Evolutionary conservation across 2,797 vertebrate genomes (phyloP).

Genomic region (Esox masquinongy): DNA sequence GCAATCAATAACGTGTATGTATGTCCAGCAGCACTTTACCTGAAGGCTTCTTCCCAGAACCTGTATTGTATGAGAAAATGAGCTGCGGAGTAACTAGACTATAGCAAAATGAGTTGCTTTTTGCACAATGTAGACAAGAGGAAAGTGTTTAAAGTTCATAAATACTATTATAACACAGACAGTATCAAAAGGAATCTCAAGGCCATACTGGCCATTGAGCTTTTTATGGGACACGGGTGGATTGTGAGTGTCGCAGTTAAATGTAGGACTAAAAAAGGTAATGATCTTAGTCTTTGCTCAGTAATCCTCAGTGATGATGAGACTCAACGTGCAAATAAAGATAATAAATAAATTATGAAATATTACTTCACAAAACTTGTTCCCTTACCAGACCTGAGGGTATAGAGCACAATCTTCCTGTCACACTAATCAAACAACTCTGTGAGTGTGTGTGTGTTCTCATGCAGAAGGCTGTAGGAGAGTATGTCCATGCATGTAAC

Average conservation of each 20-base stretch:
- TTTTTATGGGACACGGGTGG: conserved; percentile 31
- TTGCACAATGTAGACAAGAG: too few species aligned
- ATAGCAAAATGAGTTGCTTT: too few species aligned
- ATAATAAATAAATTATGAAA: too few species aligned
- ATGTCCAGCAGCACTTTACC: conserved; percentile 51
- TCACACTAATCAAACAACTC: conserved; percentile 46
- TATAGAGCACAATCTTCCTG: conserved; percentile 26
- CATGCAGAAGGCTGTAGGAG: not conserved
- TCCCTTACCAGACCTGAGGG: conserved; percentile 42
- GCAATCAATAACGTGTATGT: conserved; percentile 60
- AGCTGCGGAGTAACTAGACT: conserved; percentile 3
- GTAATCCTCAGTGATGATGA: conserved; percentile 58
- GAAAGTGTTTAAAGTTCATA: too few species aligned
- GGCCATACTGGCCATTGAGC: too few species aligned
- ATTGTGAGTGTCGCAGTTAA: conserved; percentile 50
- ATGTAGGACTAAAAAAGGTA: conserved; percentile 43
- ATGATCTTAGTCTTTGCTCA: conserved; percentile 56
- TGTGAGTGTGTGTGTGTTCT: not conserved
- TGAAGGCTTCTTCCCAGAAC: conserved; percentile 34
- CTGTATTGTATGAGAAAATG: conserved; percentile 25
- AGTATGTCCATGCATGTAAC: too few species aligned
- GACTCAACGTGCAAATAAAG: not conserved
- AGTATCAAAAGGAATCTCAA: too few species aligned
- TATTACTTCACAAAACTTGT: too few species aligned
- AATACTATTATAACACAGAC: too few species aligned